phyloP scores from a whole-genome alignment of 2,888 invertebrate species.

The Opisthograptis luteolata region DNA sequence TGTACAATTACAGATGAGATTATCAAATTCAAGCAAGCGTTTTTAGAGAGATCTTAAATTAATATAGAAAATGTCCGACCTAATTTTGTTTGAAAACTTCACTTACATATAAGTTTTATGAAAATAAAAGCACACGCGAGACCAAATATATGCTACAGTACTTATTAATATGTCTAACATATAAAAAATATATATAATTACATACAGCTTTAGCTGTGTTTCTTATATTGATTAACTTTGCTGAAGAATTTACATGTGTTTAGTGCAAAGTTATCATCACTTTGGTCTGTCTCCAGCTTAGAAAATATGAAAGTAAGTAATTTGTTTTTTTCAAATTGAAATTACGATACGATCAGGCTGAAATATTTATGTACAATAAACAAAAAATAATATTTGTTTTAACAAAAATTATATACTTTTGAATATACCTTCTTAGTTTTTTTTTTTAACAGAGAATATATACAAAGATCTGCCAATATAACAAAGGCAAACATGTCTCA shows the following conservation, averaged over 20 bases:
- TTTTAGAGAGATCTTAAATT: conserved; percentile 68
- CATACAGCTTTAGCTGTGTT: conserved; percentile 68
- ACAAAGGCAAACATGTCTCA: conserved; percentile 66
- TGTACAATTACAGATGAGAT: conserved; percentile 77
- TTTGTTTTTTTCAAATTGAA: conserved; percentile 20
- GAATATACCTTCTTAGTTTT: too few species aligned
- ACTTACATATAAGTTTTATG: conserved; percentile 17
- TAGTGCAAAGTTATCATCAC: conserved; percentile 80
- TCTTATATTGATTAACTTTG: conserved; percentile 67
- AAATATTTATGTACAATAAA: conserved; percentile 37
- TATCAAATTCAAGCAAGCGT: conserved; percentile 60
- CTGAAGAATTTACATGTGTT: conserved; percentile 66
- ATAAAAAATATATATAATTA: conserved; percentile 55
- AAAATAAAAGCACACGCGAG: conserved; percentile 48
- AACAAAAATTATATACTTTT: conserved; percentile 44
- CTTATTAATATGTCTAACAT: conserved; percentile 52
- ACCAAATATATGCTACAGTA: conserved; percentile 41
- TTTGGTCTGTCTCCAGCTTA: conserved; percentile 89
- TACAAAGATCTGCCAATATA: conserved; percentile 82
- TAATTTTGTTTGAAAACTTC: conserved; percentile 23
- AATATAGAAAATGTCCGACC: conserved; percentile 16
- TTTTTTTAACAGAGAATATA: conserved; percentile 60
- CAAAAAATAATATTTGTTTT: conserved; percentile 36
- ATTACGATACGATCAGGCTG: conserved; percentile 43
- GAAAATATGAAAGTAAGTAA: conserved; percentile 64